These are phyloP conservation scores for Macaria notata DNA, from an alignment of 2,888 invertebrate species.

Conservation along the genomic window DNA sequence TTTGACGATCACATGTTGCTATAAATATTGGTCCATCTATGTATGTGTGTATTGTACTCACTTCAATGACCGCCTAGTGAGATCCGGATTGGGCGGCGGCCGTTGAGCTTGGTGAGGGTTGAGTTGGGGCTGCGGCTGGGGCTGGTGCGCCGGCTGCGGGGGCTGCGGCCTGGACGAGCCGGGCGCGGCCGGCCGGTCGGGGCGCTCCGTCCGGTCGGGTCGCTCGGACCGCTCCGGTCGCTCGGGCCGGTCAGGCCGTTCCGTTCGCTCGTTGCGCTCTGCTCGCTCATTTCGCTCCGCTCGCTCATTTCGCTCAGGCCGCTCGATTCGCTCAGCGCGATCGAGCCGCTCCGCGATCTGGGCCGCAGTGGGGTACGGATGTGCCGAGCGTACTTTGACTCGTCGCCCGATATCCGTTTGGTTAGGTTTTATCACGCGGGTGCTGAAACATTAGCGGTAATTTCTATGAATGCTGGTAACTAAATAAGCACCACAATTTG, in stretches of 20 bases:
- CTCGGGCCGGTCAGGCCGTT: constrained; percentile 49
- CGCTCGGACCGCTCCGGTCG: constrained; percentile 54
- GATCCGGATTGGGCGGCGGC: constrained; percentile 84
- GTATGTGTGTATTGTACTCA: constrained; percentile 56
- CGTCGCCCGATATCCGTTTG: constrained; percentile 94
- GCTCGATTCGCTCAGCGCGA: constrained; percentile 50
- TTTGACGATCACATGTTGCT: too few species aligned
- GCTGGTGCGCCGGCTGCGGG: constrained; percentile 42
- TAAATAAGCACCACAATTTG: too few species aligned
- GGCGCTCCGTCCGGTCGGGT: constrained; percentile 42
- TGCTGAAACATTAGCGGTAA: constrained; percentile 82
- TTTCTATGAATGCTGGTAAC: too few species aligned
- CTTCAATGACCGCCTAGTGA: constrained; percentile 88
- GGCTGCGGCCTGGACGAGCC: constrained; percentile 42
- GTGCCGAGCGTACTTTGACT: constrained; percentile 86
- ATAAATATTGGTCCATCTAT: too few species aligned
- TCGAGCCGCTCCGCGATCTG: constrained; percentile 55
- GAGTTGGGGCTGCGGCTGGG: constrained; percentile 43
- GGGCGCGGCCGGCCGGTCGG: constrained; percentile 41
- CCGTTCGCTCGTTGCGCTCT: constrained; percentile 54
- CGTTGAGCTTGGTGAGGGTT: constrained; percentile 58
- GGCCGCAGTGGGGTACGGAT: constrained; percentile 63
- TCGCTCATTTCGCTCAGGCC: constrained; percentile 51
- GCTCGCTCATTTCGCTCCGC: constrained; percentile 53
- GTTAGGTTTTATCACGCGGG: constrained; percentile 96